Base-by-base conservation (phyloP, 2,888 invertebrate species). In the Mesochorus sp. region DNA sequence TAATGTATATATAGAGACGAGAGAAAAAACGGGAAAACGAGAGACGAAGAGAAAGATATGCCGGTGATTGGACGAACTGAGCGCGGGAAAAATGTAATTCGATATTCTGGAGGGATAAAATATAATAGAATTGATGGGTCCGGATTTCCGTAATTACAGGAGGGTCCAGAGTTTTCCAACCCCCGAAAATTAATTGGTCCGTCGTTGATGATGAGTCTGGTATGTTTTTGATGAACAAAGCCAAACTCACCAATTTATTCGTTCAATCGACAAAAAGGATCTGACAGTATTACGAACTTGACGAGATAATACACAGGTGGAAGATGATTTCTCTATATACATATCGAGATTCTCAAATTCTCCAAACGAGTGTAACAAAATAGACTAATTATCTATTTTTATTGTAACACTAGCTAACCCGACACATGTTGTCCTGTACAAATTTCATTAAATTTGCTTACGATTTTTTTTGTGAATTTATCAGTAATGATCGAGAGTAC, bases 11-110 rank as follows among this genome's bases (percentile, higher is more conserved):
- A n/a, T n/a, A n/a, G n/a, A n/a, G n/a, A n/a, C n/a, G n/a, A n/a
- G n/a, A n/a, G n/a, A n/a, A n/a, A n/a, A 39, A 39, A 21, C 55
- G 51, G 44, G 64, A 26, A 44, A 28, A 49, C 34, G 53, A 53
- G 24, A 71, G 39, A 39, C 17, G 12, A 42, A 24, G 8, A 12
- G 61, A 28, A 19, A 21, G 57, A 62, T 51, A 51, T 51, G 70
- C 42, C 24, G 39, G 64, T 72, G 77, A 78, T 78, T 78, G 73
- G 57, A 55, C 68, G 57, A 51, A 49, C 62, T 70, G 37, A n/a
- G n/a, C n/a, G n/a, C 74, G 57, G 62, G 24, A 62, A 80, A 82
- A 82, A 80, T 78, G 82, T 83, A 83, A 83, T 81, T 80, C 78
- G 79, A 83, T 83, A 83, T 83, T 82, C 75, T 66, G 51, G 44